Conservation (phyloP, 1,140 invertebrate genomes). For the Triops longicaudatus region DNA sequence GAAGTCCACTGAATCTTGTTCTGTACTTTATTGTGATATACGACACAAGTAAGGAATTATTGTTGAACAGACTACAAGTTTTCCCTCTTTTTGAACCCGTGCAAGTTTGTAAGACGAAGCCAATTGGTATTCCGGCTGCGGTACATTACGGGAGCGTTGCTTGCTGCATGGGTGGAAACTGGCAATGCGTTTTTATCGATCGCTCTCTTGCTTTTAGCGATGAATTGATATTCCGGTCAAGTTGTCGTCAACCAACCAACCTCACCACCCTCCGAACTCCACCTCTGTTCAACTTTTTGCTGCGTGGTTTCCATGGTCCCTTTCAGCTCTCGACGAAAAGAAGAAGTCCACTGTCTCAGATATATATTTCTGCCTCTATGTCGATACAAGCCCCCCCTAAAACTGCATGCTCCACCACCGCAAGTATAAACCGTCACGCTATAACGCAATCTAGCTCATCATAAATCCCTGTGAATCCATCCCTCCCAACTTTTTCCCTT, state of each 20-base stretch:
- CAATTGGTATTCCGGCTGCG: background rate
- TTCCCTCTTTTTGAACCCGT: background rate
- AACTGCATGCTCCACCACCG: background rate
- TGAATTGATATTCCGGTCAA: slow-evolving; percentile 15
- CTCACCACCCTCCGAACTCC: background rate
- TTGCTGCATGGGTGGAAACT: slow-evolving; percentile 11
- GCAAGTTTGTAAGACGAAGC: background rate
- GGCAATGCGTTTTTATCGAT: slow-evolving; percentile 15
- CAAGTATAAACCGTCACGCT: background rate
- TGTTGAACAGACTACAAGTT: background rate
- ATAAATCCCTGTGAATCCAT: background rate
- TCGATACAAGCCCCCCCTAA: background rate
- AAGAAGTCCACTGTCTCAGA: background rate
- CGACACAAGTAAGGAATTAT: background rate
- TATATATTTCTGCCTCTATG: slow-evolving; percentile 12
- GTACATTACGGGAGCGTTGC: slow-evolving; percentile 1
- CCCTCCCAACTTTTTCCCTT: background rate
- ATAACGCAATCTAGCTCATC: slow-evolving; percentile 15
- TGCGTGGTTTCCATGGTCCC: background rate
- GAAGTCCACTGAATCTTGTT: no score
- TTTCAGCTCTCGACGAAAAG: background rate
- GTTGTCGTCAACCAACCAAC: slow-evolving; percentile 3
- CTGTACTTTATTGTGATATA: no score
- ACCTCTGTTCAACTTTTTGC: background rate
- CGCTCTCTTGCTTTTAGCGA: background rate